Conservation (phyloP, 30 jellyfish, hydroid and myxozoan genomes). For the Rhopilema esculentum region DNA sequence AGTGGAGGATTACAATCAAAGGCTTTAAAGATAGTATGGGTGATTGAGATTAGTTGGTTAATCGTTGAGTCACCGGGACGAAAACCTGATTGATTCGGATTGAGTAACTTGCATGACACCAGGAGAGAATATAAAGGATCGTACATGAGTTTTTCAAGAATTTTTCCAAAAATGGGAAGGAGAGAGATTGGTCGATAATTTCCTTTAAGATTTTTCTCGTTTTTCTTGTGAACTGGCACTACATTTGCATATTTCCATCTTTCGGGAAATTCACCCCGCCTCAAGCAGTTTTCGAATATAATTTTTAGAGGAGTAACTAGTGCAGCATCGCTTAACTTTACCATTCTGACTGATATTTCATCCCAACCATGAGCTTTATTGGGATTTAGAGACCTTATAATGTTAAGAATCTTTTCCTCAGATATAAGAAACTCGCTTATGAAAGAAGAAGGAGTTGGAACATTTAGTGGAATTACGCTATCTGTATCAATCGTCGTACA, state of each 20-base stretch:
- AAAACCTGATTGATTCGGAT: no score
- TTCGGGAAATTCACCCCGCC: constrained; percentile 40
- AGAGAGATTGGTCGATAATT: constrained; percentile 44
- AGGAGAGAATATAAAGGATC: no score
- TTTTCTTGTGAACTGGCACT: constrained; percentile 45
- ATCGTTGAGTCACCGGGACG: no score
- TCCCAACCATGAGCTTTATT: constrained; percentile 72
- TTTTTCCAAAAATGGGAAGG: no score
- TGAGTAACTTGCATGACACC: no score
- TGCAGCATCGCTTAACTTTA: constrained; percentile 47
- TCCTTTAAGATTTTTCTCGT: constrained; percentile 29
- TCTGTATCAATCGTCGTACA: constrained; percentile 56
- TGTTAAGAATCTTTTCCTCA: constrained; percentile 42
- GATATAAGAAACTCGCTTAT: constrained; percentile 14
- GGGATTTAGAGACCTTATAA: constrained; percentile 43
- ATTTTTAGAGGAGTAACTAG: constrained; percentile 45
- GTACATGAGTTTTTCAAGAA: no score
- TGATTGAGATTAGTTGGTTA: no score
- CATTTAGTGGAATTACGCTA: constrained; percentile 25
- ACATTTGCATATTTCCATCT: constrained; percentile 63
- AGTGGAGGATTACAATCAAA: no score
- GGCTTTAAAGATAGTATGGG: no score
- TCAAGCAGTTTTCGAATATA: constrained; percentile 21
- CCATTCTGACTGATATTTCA: constrained; percentile 57
- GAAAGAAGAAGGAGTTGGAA: not conserved